phyloP scores from a whole-genome alignment of 2,888 invertebrate genomes.

The Achlya flavicornis region DNA sequence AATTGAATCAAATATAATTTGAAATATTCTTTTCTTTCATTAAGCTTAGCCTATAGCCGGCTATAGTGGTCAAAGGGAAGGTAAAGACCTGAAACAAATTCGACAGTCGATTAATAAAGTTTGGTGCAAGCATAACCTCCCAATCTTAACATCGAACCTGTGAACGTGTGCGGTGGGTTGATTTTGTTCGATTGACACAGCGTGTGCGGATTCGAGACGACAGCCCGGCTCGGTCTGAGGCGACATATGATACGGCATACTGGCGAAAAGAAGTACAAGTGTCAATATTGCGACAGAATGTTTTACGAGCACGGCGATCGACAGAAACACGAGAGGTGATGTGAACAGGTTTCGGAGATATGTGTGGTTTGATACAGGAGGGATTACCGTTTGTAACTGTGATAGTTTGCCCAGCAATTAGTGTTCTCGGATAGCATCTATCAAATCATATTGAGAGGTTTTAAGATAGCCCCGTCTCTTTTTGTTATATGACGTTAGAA shows the following conservation, averaged over 20 bases:
- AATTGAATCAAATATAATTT: too few species aligned
- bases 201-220: slow-evolving; percentile 43
- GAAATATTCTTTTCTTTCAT: too few species aligned
- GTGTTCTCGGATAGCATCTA: too few species aligned
- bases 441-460: too few species aligned
- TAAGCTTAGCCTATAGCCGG: too few species aligned
- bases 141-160: neutral
- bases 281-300: slow-evolving; percentile 69
- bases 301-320: slow-evolving; percentile 72
- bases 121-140: neutral
- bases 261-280: slow-evolving; percentile 71
- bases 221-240: slow-evolving; percentile 60
- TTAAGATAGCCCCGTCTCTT: too few species aligned
- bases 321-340: slow-evolving; percentile 74
- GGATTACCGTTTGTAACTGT: too few species aligned
- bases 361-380: neutral
- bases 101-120: too few species aligned
- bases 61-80: too few species aligned
- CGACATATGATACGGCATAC: slow-evolving; percentile 76
- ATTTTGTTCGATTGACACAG: slow-evolving; percentile 33
- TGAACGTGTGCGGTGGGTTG: neutral
- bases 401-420: too few species aligned
- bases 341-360: neutral
- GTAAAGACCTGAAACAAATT: too few species aligned
- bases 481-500: too few species aligned